A percentile compares a stretch with the other conserved stretches of the same genome.
Evolutionary conservation across 2,888 invertebrate genomes (phyloP).

Genomic region (Campoplex capitator): DNA sequence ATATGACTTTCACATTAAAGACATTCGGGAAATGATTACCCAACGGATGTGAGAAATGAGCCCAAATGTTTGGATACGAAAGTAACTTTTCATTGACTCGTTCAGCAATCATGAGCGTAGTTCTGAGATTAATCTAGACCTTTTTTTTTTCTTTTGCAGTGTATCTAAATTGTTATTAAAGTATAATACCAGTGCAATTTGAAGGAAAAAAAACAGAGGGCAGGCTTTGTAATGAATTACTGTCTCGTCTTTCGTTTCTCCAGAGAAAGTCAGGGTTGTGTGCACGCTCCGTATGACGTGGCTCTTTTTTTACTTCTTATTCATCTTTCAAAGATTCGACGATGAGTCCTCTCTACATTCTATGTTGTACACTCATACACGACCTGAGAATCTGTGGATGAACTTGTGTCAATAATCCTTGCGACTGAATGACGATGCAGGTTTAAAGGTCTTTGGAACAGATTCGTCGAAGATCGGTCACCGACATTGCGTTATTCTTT

Average conservation of each 20-base stretch:
- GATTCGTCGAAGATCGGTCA: not conserved
- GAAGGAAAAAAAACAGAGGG: constrained; percentile 3
- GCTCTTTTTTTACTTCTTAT: constrained; percentile 42
- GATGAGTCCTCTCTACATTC: constrained; percentile 24
- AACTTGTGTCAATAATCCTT: constrained; percentile 5
- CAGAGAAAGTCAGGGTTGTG: constrained; percentile 62
- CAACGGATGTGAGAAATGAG: constrained; percentile 6
- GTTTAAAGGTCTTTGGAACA: not conserved
- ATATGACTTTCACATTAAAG: constrained; percentile 16
- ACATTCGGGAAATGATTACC: not conserved
- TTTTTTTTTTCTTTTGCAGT: not conserved
- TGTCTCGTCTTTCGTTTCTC: constrained; percentile 57
- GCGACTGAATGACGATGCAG: not conserved
- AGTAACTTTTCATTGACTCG: constrained; percentile 14
- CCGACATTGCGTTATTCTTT: not conserved
- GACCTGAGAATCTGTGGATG: not conserved
- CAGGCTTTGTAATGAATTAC: constrained; percentile 29
- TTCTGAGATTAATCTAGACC: not conserved
- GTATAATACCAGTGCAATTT: constrained; percentile 45
- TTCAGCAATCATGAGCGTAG: not conserved
- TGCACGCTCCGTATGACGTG: constrained; percentile 56
- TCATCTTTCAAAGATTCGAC: constrained; percentile 15
- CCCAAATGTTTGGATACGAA: constrained; percentile 34
- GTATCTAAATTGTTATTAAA: constrained; percentile 23
- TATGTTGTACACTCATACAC: not conserved